Base-by-base conservation (phyloP, 1,140 invertebrate genomes). In the Microplitis demolitor region DNA sequence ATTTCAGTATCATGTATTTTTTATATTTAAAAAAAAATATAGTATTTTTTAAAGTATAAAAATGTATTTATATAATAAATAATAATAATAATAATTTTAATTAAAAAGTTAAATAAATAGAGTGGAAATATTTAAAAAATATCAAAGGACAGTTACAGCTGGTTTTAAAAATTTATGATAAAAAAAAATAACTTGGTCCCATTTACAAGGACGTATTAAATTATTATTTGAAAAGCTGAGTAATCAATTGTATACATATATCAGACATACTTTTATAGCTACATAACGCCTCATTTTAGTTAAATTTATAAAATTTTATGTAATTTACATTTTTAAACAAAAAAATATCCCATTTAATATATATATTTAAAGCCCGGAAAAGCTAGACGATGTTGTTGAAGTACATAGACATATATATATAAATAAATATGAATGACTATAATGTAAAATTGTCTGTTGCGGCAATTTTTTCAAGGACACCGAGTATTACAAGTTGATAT, bases 211-310 rank as follows among this genome's bases (percentile, higher is more conserved):
- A 76, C 71, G 74, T 61, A 69, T 70, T 54, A 68, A 74, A 66
- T 75, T 66, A 62, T 75, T 81, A 79, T 82, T 82, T 80, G 78
- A 51, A 79, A 81, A 81, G 79, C 80, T 81, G 78, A 74, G 67
- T 72, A 82, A 81, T 82, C 78, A 80, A 61, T 72, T 50, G 56
- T 56, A 78, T 61, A 75, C 70, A 61, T 66, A 71, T 63, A 64
- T 68, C 58, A 37, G 62, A 37, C 50, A 69, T 61, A 67, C 37
- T 14, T 64, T 53, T 50, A 71, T 11, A 34, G 31, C 37, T 66
- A 33, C 33, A 34, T 16, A 62, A 45, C 16, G 53, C 60, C 34
- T 11, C 24, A 69, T 24, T 24, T 24, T 24, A 24, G 24, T 24
- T 24, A 24, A 24, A 24, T 24, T 24, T 24, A 24, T 24, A 24